These are phyloP conservation scores for Lysandra bellargus DNA, from an alignment of 2,888 invertebrate species.

Conservation along the genomic window DNA sequence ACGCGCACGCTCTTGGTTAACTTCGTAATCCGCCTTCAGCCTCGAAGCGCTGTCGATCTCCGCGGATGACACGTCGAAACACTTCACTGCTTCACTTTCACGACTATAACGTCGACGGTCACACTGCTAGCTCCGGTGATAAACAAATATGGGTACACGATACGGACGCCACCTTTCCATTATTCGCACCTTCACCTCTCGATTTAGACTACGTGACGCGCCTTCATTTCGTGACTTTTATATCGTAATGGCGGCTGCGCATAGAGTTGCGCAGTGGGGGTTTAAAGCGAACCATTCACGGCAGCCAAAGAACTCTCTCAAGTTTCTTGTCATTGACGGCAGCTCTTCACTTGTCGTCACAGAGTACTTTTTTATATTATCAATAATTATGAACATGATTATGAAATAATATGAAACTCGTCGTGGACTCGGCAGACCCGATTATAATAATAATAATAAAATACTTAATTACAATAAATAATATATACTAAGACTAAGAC, in stretches of 20 bases:
- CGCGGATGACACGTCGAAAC: slow-evolving; percentile 78
- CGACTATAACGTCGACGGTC: slow-evolving; percentile 69
- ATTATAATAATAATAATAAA: no score
- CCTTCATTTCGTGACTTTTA: slow-evolving; percentile 64
- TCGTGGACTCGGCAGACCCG: no score
- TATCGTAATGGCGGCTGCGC: slow-evolving; percentile 70
- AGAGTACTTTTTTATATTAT: no score
- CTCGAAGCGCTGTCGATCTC: slow-evolving; percentile 74
- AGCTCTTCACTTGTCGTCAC: no score
- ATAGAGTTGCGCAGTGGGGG: slow-evolving; percentile 65
- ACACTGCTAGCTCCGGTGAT: slow-evolving; percentile 77
- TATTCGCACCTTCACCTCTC: slow-evolving; percentile 75
- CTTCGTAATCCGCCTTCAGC: slow-evolving; percentile 60
- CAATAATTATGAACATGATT: no score
- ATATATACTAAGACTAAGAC: no score
- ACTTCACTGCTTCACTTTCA: slow-evolving; percentile 73
- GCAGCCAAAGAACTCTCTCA: no score
- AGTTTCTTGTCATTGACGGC: no score
- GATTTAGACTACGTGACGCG: slow-evolving; percentile 77
- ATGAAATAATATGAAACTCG: no score
- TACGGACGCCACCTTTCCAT: slow-evolving; percentile 77
- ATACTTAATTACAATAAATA: no score
- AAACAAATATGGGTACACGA: slow-evolving; percentile 71
- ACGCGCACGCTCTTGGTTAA: slow-evolving; percentile 47
- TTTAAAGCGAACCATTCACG: slow-evolving; percentile 52